Evolutionary conservation across 2,888 invertebrate species (phyloP).

Genomic region (Pterostichus madidus): DNA sequence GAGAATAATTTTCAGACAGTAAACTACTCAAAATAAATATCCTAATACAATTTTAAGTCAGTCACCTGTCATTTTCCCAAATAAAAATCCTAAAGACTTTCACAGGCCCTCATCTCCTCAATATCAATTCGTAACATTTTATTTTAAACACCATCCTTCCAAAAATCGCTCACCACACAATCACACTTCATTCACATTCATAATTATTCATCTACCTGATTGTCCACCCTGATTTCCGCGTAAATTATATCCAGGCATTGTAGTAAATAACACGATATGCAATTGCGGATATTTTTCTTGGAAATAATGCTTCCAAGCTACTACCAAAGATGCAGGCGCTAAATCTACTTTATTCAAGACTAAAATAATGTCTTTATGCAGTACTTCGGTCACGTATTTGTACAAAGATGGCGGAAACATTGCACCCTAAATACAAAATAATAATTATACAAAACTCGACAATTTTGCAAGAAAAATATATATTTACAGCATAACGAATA

Average conservation of each 20-base stretch:
- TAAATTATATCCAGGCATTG: constrained; percentile 87
- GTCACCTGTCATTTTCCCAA: no score
- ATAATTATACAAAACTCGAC: neutral
- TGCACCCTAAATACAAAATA: constrained; percentile 78
- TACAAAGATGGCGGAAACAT: constrained; percentile 96
- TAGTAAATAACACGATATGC: constrained; percentile 90
- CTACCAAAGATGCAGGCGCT: constrained; percentile 88
- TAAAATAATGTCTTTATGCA: constrained; percentile 91
- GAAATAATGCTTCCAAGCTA: constrained; percentile 93
- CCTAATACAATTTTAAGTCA: no score
- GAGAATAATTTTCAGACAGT: no score
- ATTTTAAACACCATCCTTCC: no score
- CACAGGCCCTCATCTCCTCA: no score
- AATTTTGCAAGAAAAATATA: neutral
- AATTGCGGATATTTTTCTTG: constrained; percentile 84
- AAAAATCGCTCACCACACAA: no score
- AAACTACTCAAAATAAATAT: no score
- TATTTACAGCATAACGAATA: constrained; percentile 88
- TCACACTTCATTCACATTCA: neutral
- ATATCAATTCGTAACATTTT: no score
- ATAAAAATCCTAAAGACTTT: no score
- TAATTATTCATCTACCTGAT: constrained; percentile 22
- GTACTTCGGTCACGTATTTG: constrained; percentile 85
- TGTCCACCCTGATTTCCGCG: constrained; percentile 72
- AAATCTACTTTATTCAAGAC: constrained; percentile 96